These are phyloP conservation scores for Bombyx mandarina DNA, from an alignment of 1,140 invertebrate genomes.

Conservation along the genomic window DNA sequence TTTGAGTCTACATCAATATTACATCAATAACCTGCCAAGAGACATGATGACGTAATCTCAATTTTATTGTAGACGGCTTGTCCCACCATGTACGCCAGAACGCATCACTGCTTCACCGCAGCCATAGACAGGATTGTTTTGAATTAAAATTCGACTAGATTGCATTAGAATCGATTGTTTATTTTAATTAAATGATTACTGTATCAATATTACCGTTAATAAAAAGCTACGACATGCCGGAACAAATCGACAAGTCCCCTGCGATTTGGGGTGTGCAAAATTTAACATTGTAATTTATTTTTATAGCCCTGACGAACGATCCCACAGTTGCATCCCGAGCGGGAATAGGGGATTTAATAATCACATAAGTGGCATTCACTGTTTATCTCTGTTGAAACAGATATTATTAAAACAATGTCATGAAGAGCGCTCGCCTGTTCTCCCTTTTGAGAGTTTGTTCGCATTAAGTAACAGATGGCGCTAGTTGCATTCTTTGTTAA, in stretches of 20 bases:
- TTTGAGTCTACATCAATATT: too few species aligned
- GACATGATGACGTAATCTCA: too few species aligned
- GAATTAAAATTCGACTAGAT: too few species aligned
- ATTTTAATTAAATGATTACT: constrained; percentile 15
- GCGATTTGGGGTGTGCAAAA: constrained; percentile 47
- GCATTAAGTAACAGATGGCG: too few species aligned
- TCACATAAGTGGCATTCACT: constrained; percentile 28
- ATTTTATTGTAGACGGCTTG: too few species aligned
- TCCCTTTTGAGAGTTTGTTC: too few species aligned
- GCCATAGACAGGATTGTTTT: too few species aligned
- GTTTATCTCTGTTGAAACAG: constrained; percentile 15
- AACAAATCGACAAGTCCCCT: constrained; percentile 44
- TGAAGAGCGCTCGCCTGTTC: too few species aligned
- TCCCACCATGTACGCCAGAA: too few species aligned
- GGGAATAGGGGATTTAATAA: constrained; percentile 39
- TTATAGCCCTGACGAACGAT: constrained; percentile 39
- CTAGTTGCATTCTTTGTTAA: too few species aligned
- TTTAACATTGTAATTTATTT: constrained; percentile 64
- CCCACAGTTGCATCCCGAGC: constrained; percentile 21
- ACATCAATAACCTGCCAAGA: too few species aligned
- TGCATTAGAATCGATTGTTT: not conserved
- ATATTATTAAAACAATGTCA: not conserved
- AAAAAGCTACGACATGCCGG: constrained; percentile 45
- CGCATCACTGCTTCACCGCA: too few species aligned
- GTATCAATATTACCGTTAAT: constrained; percentile 29